phyloP scores from a whole-genome alignment of 2,113 vertebrate genomes.

The Pluvialis apricaria region DNA sequence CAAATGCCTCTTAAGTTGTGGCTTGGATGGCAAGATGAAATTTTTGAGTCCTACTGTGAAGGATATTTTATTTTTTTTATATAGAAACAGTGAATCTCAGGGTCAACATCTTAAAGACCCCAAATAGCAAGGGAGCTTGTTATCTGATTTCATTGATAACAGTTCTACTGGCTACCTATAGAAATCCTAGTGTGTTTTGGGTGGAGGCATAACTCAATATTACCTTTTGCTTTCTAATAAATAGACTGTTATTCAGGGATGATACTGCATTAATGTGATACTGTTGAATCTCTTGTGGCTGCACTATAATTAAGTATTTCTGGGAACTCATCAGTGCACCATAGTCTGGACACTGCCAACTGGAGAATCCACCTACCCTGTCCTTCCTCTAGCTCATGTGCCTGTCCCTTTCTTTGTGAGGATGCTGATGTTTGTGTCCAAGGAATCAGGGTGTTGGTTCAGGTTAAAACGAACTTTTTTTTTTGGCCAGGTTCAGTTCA shows the following conservation, averaged over 20 bases:
- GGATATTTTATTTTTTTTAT: not conserved
- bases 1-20: not conserved
- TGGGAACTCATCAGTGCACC: fast-evolving
- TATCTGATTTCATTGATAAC: not conserved
- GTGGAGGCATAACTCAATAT: not conserved
- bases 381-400: not conserved
- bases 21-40: not conserved
- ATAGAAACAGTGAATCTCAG: not conserved
- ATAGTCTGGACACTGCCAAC: not conserved
- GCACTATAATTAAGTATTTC: not conserved
- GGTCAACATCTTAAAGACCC: not conserved
- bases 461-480: not conserved
- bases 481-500: not conserved
- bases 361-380: not conserved
- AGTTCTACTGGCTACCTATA: not conserved
- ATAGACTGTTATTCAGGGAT: not conserved
- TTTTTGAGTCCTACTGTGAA: not conserved
- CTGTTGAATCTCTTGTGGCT: not conserved
- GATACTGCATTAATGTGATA: not conserved
- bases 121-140: not conserved
- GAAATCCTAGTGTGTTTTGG: not conserved
- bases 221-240: not conserved
- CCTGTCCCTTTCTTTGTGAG: not conserved
- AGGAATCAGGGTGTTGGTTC: not conserved
- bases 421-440: not conserved